Evolutionary conservation across 1,140 invertebrate species (phyloP), one percentile per base, ranked within the genome.

Genomic region (Zaprionus tsacasi): DNA sequence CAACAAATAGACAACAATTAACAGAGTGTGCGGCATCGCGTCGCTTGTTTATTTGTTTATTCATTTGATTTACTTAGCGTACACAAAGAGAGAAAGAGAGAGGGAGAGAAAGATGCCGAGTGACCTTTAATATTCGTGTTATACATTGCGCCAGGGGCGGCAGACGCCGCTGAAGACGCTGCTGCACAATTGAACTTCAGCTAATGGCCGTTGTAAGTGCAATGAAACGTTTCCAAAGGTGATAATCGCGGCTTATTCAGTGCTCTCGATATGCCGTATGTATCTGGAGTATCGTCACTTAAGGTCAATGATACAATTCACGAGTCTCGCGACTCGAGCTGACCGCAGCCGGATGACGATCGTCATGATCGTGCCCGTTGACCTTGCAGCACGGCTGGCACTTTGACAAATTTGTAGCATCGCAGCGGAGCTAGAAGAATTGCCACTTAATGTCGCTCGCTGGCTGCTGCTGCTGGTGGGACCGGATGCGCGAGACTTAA

Each of bases 241-340:
- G 85, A 88, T 88, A 89, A 88, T 88, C 85, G 85, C 70, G 73
- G 81, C 71, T 89, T 88, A 90, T 88, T 89, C 85, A 89, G 70
- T 76, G 81, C 81, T 81, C 81, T 89, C 78, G 78, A 88, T 65
- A 61, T 71, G 25, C 50, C 57, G 13, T 30, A 33, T 17, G 15
- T 48, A 45, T 21, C 43, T 50, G 43, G n/a, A 50, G 60, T 27
- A 52, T 76, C 85, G 59, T 85, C 81, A 81, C 85, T 89, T 88
- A 88, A 88, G 85, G 85, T 88, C 85, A 88, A 88, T 88, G 85
- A 85, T 87, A n/a, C n/a, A n/a, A n/a, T n/a, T n/a, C n/a, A n/a
- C n/a, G 40, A 15, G 40, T n/a, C n/a, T 45, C 40, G 33, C 6
- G 33, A 35, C 4, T 7, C 33, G 33, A 7, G 82, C 79, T 86